phyloP scores from a whole-genome alignment of 2,888 invertebrate species.

The Dasypogon diadema region DNA sequence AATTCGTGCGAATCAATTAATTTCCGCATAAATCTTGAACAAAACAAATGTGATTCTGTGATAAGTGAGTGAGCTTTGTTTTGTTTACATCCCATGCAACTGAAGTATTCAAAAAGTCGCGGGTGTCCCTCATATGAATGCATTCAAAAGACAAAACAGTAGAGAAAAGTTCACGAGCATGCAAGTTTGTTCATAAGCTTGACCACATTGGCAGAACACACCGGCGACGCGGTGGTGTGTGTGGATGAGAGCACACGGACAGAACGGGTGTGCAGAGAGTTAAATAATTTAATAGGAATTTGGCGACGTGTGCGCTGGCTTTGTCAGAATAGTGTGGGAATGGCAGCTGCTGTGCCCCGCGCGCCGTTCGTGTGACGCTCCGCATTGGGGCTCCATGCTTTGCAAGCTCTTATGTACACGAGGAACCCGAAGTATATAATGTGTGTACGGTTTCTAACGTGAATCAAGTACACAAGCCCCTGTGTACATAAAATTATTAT shows the following conservation, averaged over 20 bases:
- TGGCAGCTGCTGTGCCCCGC: constrained; percentile 34
- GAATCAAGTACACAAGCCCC: constrained; percentile 41
- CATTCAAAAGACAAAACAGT: constrained; percentile 14
- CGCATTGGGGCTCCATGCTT: constrained; percentile 42
- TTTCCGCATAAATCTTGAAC: background rate
- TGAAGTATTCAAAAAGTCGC: constrained; percentile 43
- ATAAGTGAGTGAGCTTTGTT: constrained; percentile 5
- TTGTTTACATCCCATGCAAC: constrained; percentile 23
- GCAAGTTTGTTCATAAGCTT: constrained; percentile 13
- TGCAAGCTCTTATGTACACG: constrained; percentile 3
- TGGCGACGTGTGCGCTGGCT: constrained; percentile 5
- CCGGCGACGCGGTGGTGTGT: constrained; percentile 7
- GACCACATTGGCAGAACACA: background rate
- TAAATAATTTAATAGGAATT: constrained; percentile 13
- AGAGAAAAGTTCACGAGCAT: constrained; percentile 43
- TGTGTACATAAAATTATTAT: constrained; percentile 48
- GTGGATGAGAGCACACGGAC: background rate
- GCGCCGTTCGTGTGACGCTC: constrained; percentile 27
- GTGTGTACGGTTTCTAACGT: constrained; percentile 49
- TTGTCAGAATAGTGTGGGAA: background rate
- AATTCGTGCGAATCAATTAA: background rate
- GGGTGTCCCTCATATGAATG: constrained; percentile 45
- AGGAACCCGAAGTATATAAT: constrained; percentile 42
- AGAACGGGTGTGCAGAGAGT: background rate
- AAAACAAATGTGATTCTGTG: constrained; percentile 7